phyloP scores from a whole-genome alignment of 2,888 invertebrate genomes.

The Heliconius cydno region DNA sequence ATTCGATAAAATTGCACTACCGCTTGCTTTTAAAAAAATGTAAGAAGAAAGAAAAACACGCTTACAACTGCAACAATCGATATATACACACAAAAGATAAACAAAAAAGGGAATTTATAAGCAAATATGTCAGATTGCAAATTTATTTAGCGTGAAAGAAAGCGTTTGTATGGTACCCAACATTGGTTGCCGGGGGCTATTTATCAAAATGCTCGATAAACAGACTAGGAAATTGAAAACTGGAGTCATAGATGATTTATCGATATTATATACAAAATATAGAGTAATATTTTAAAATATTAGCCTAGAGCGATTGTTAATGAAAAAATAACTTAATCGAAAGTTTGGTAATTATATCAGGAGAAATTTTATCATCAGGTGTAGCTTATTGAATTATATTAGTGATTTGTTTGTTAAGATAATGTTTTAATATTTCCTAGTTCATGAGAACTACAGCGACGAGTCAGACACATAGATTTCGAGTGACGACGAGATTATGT shows the following conservation, averaged over 20 bases:
- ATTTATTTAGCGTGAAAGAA: conserved; percentile 78
- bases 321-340: conserved; percentile 51
- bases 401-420: not conserved
- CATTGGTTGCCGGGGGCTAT: conserved; percentile 70
- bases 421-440: no score
- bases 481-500: no score
- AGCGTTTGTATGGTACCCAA: conserved; percentile 68
- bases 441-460: no score
- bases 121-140: conserved; percentile 71
- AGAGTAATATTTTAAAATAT: conserved; percentile 77
- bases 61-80: not conserved
- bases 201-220: conserved; percentile 81
- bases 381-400: no score
- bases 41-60: conserved; percentile 2
- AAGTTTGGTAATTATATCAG: conserved; percentile 45
- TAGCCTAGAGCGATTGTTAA: conserved; percentile 65
- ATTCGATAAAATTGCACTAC: no score
- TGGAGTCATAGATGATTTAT: conserved; percentile 79
- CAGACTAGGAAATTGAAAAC: conserved; percentile 81
- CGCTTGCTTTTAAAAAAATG: not conserved
- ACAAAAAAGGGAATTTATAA: conserved; percentile 72
- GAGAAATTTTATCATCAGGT: no score
- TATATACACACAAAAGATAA: conserved; percentile 57
- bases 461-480: no score
- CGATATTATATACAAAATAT: conserved; percentile 79